Evolutionary conservation across 2,797 vertebrate species (phyloP).

Genomic region (Manis javanica): DNA sequence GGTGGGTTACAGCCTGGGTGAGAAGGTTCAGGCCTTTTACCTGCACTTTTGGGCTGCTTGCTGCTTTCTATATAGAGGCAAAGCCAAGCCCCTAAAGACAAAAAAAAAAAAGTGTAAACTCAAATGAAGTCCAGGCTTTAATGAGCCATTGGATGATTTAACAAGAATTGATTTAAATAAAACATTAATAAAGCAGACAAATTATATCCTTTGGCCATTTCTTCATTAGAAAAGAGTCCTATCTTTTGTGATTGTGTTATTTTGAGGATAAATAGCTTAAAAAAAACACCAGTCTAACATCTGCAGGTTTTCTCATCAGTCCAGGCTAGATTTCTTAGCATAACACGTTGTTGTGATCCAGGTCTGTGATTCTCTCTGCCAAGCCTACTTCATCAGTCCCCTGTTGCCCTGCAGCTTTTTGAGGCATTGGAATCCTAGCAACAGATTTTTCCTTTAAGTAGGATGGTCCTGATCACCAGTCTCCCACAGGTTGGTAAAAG

Average conservation of each 20-base stretch:
- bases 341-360: slow-evolving; percentile 32
- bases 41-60: neutral
- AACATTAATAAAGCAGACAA: neutral
- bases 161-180: slow-evolving; percentile 24
- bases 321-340: slow-evolving; percentile 55
- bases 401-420: slow-evolving; percentile 65
- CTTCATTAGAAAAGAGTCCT: slow-evolving; percentile 1
- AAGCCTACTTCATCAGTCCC: slow-evolving; percentile 64
- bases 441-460: slow-evolving; percentile 74
- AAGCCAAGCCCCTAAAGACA: neutral
- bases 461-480: slow-evolving; percentile 43
- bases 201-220: neutral
- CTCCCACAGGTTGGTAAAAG: slow-evolving; percentile 74
- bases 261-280: neutral
- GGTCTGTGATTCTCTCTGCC: slow-evolving; percentile 61
- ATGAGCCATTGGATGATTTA: neutral
- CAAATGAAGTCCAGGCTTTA: neutral
- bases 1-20: no score
- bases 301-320: neutral
- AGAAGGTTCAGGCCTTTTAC: neutral
- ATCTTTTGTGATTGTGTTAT: neutral
- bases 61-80: neutral
- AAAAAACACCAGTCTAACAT: neutral
- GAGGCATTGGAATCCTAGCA: slow-evolving; percentile 78
- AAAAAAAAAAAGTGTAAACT: neutral